phyloP scores from a whole-genome alignment of 2,113 vertebrate species.

The Brienomyrus longianalis region DNA sequence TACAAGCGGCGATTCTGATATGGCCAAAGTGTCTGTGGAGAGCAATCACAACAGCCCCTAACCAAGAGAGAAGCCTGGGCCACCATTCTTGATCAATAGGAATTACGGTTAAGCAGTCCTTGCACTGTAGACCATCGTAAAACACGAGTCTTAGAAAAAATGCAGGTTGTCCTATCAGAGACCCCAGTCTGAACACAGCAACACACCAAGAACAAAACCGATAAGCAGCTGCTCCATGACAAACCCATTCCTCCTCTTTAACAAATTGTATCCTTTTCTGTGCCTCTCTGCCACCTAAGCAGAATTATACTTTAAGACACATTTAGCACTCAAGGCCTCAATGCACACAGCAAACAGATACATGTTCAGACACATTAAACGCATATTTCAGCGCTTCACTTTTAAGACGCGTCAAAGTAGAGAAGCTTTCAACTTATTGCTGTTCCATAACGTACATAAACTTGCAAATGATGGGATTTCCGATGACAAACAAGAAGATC shows the following conservation, averaged over 20 bases:
- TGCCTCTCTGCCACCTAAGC: neutral
- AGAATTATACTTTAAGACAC: neutral
- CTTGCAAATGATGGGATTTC: neutral
- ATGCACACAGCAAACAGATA: neutral
- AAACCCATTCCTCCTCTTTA: neutral
- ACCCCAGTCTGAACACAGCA: neutral
- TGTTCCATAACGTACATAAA: neutral
- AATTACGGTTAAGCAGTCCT: neutral
- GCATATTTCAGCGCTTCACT: neutral
- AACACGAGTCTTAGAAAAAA: neutral
- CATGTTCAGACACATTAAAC: neutral
- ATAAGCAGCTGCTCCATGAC: neutral
- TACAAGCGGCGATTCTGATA: neutral
- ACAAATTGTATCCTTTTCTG: neutral
- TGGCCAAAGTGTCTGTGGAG: neutral
- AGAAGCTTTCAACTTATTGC: neutral
- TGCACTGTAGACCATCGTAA: neutral
- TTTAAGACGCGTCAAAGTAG: neutral
- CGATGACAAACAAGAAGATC: neutral
- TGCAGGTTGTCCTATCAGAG: neutral
- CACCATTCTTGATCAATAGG: conserved; percentile 12
- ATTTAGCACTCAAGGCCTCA: neutral
- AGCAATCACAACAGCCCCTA: neutral
- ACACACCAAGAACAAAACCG: neutral
- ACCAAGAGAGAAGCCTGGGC: neutral